phyloP scores from a whole-genome alignment of 2,797 vertebrate genomes.

The Chrysocyon brachyurus region DNA sequence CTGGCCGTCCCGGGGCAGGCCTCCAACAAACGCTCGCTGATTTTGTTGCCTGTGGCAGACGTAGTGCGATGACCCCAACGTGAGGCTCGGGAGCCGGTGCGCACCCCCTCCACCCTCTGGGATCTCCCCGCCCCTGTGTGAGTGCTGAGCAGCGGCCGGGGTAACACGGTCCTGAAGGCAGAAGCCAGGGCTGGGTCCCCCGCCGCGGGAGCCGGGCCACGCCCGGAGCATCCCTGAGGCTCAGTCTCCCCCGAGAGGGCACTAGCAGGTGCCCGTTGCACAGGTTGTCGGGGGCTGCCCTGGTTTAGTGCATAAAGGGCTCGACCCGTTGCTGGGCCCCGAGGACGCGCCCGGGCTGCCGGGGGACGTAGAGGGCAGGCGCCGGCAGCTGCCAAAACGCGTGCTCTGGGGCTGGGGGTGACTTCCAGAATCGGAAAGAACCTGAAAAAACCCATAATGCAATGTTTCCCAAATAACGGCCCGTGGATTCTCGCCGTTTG shows the following conservation, averaged over 20 bases:
- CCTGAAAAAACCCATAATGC: conserved; percentile 14
- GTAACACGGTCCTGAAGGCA: no score
- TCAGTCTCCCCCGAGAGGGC: not conserved
- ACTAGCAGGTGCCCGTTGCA: not conserved
- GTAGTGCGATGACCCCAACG: not conserved
- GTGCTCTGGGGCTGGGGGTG: no score
- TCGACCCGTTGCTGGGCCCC: not conserved
- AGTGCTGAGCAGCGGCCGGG: no score
- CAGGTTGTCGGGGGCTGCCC: no score
- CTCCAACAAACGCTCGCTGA: not conserved
- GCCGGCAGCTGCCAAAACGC: no score
- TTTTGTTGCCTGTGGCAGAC: not conserved
- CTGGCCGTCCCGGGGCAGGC: not conserved
- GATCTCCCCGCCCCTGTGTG: not conserved
- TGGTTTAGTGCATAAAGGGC: not conserved
- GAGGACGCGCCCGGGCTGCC: no score
- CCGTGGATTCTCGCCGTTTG: conserved; percentile 56
- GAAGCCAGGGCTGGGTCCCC: not conserved
- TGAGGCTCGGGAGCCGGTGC: no score
- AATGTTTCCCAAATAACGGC: conserved; percentile 67
- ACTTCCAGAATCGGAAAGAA: not conserved
- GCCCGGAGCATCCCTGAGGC: not conserved
- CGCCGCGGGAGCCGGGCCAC: not conserved
- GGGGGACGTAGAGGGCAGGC: no score
- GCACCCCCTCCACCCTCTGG: not conserved